Evolutionary conservation across 2,797 vertebrate species (phyloP).

Genomic region (Serranus cabrilla): DNA sequence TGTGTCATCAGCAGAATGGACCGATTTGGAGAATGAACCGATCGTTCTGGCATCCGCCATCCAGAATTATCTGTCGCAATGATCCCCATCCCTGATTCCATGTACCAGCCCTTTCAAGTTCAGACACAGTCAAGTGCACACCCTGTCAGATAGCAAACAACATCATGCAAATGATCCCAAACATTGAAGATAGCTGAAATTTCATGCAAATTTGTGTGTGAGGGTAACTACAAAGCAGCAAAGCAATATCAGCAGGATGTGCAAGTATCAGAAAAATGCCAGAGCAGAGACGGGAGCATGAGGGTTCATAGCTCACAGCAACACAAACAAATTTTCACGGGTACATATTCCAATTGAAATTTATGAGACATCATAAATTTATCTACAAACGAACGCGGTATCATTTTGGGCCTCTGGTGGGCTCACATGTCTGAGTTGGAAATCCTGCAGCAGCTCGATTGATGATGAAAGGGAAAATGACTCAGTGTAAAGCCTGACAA

Average conservation of each 20-base stretch:
- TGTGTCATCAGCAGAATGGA: conserved; percentile 25
- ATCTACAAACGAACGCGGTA: conserved; percentile 38
- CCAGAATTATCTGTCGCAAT: conserved; percentile 13
- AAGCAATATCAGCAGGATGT: conserved; percentile 53
- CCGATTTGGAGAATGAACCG: conserved; percentile 36
- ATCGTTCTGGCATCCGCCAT: conserved; percentile 21
- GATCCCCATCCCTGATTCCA: conserved; percentile 20
- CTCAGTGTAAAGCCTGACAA: conserved; percentile 18
- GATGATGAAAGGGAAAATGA: conserved; percentile 30
- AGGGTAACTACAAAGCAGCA: conserved; percentile 53
- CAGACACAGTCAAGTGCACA: conserved; percentile 49
- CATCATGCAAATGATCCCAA: conserved; percentile 69
- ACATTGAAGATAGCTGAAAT: conserved; percentile 50
- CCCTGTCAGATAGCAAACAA: conserved; percentile 54
- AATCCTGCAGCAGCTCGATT: conserved; percentile 28
- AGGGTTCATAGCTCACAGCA: conserved; percentile 54
- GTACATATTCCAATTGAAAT: conserved; percentile 54
- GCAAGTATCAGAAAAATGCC: conserved; percentile 44
- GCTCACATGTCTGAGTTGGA: conserved; percentile 24
- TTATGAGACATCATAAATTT: conserved; percentile 49
- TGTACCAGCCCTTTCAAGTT: conserved; percentile 24
- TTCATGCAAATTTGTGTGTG: conserved; percentile 54
- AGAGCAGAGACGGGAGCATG: conserved; percentile 8
- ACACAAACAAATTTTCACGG: conserved; percentile 57
- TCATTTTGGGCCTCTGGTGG: conserved; percentile 25